Evolutionary conservation across 2,113 vertebrate genomes (phyloP), one percentile per base, ranked within the genome.

Genomic region (Ardeotis arabs): DNA sequence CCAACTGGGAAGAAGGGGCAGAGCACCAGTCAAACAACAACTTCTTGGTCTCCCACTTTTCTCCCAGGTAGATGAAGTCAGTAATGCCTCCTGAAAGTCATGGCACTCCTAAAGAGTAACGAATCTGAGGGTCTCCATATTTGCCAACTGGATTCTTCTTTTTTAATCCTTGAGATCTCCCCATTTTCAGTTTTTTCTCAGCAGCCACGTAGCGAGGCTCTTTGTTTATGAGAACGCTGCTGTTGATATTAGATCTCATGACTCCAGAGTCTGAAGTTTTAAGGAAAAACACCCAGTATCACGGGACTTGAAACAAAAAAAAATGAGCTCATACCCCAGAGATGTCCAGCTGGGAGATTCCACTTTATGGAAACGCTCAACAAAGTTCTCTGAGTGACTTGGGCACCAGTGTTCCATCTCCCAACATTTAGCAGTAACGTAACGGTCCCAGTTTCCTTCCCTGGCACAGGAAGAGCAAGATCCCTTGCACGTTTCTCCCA

Each of bases 291-390:
- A 95, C 59, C 37, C 77, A 58, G 10, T 87, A 77, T 73, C 90
- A 76, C 0, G 1, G 52, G 87, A 82, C 12, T 23, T 55, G 67
- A 82, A 79, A 76, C 0, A 4, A 89, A 87, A 89, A 83, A 80
- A 84, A 81, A 88, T 74, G 81, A 96, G 87, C 78, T 96, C 91
- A 91, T 63, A 59, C 6, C 31, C 77, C 44, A 79, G 63, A 96
- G 94, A 10, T 37, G 81, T 87, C 89, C 89, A 92, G 45, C 66
- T 87, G 74, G 49, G 81, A 93, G 70, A 94, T 55, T 76, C 91
- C 29, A 39, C 66, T 64, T 64, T 10, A 64, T 86, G 62, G 45
- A 68, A 95, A 92, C 5, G 1, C 6, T 45, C 49, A 53, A 33
- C 53, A 60, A 49, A 84, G n/a, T 4, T 69, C 77, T 89, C 66